phyloP scores from a whole-genome alignment of 2,113 vertebrate species.

The Psittacula cyanocephala region DNA sequence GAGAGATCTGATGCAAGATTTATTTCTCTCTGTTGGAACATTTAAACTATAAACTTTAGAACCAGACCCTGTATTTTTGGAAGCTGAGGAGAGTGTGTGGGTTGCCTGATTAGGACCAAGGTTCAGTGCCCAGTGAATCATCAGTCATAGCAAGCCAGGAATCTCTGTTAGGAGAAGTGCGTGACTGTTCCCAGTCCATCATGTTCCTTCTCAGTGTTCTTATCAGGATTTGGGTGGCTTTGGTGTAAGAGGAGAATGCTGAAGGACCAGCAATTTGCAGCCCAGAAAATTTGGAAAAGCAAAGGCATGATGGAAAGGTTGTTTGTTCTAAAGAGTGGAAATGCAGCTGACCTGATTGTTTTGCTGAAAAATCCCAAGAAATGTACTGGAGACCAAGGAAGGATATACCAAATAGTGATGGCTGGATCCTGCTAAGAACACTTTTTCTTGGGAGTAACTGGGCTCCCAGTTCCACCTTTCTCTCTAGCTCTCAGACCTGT shows the following conservation, averaged over 20 bases:
- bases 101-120: neutral
- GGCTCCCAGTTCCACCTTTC: neutral
- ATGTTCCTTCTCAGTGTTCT: conserved; percentile 22
- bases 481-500: conserved; percentile 10
- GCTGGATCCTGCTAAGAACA: conserved; percentile 44
- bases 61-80: neutral
- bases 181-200: conserved; percentile 58
- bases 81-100: neutral
- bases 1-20: neutral
- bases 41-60: neutral
- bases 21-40: neutral
- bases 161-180: neutral
- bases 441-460: neutral
- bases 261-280: neutral
- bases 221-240: conserved; percentile 6
- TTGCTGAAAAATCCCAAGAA: neutral
- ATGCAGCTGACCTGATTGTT: neutral
- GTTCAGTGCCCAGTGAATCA: conserved; percentile 3
- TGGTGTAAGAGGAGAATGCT: neutral
- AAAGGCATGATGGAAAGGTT: neutral
- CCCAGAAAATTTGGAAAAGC: neutral
- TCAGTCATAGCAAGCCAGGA: neutral
- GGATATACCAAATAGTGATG: neutral
- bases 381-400: neutral
- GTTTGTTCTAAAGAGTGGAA: neutral